Conservation (phyloP, 2,113 vertebrate species). For the Lagopus leucura region DNA sequence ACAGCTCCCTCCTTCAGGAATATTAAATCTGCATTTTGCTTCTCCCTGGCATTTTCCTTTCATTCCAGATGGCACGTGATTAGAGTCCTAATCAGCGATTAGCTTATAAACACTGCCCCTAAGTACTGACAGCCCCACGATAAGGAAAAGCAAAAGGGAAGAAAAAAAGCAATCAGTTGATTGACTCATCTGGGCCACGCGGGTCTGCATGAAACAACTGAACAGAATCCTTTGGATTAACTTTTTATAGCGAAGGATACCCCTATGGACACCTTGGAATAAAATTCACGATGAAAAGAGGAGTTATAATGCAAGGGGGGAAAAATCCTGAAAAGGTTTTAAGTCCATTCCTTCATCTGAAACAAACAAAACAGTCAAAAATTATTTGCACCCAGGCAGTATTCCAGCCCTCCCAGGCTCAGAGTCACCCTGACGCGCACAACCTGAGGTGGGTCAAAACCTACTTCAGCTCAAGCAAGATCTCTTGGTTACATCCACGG, state of each 20-base stretch:
- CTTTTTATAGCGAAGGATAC: background rate
- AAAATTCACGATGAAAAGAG: background rate
- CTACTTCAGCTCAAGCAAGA: background rate
- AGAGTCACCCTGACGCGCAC: constrained; percentile 10
- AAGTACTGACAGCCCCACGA: background rate
- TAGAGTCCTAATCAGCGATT: background rate
- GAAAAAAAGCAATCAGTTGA: background rate
- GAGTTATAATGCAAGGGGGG: background rate
- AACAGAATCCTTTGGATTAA: background rate
- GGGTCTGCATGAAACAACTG: background rate
- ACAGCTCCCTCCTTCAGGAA: background rate
- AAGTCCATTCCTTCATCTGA: background rate
- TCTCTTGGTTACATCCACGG: background rate
- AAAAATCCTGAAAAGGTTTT: background rate
- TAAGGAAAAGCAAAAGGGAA: background rate
- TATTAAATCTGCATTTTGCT: background rate
- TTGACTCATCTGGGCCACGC: background rate
- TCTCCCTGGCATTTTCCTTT: background rate
- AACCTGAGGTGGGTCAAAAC: background rate
- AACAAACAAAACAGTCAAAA: background rate
- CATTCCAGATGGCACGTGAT: background rate
- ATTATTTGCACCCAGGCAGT: background rate
- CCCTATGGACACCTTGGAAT: background rate
- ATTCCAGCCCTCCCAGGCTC: background rate
- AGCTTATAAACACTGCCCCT: background rate